phyloP scores from a whole-genome alignment of 1,140 invertebrate genomes.

The Drosophila obscura region DNA sequence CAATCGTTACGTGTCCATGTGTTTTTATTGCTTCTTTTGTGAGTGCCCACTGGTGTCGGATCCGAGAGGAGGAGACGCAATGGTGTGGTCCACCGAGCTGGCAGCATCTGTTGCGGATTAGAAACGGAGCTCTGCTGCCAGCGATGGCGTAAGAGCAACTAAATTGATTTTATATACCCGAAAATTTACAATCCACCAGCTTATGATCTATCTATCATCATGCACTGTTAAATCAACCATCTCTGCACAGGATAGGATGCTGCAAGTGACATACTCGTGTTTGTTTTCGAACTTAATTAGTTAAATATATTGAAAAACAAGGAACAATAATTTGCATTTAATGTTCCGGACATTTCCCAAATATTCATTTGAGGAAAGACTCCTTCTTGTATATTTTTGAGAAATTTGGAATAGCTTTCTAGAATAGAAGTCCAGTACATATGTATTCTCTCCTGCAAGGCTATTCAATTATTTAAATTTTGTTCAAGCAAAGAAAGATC shows the following conservation, averaged over 20 bases:
- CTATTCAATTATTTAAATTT: no score
- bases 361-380: no score
- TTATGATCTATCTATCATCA: slow-evolving; percentile 38
- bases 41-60: slow-evolving; percentile 42
- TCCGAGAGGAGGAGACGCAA: background rate
- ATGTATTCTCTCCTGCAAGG: no score
- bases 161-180: background rate
- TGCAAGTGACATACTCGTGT: background rate
- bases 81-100: slow-evolving; percentile 7
- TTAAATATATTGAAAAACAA: no score
- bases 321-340: no score
- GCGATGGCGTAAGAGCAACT: background rate
- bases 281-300: no score
- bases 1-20: slow-evolving; percentile 72
- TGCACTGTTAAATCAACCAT: background rate
- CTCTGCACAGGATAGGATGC: background rate
- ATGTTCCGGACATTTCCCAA: no score
- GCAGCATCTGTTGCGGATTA: slow-evolving; percentile 72
- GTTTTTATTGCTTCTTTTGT: slow-evolving; percentile 72
- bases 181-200: slow-evolving; percentile 26
- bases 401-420: no score
- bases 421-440: no score
- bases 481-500: no score
- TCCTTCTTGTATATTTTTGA: no score
- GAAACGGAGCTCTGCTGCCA: slow-evolving; percentile 53